Conservation (phyloP, 1,140 invertebrate genomes). For the Drosophila rufa region DNA sequence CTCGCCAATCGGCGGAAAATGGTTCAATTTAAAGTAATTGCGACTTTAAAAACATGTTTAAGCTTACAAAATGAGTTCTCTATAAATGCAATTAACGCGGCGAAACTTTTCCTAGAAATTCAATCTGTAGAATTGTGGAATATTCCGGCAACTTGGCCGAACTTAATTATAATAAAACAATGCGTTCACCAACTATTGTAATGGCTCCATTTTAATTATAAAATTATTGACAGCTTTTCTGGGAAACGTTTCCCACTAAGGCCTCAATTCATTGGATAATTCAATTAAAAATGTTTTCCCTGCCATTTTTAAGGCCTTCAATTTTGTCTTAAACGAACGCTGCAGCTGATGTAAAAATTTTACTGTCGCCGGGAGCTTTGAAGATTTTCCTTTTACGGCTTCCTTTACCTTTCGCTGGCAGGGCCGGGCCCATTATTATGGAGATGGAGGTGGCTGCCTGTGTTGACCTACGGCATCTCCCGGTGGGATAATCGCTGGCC, state of each 20-base stretch:
- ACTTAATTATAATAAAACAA: background rate
- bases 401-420: slow-evolving; percentile 7
- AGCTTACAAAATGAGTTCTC: no score
- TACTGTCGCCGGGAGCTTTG: slow-evolving; percentile 15
- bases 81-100: no score
- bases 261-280: background rate
- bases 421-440: background rate
- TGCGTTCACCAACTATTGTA: background rate
- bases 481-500: slow-evolving; percentile 31
- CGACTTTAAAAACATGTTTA: background rate
- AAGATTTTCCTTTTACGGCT: slow-evolving; percentile 31
- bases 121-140: no score
- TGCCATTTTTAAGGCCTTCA: background rate
- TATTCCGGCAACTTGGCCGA: background rate
- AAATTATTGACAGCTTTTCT: background rate
- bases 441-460: background rate
- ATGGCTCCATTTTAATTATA: background rate
- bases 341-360: slow-evolving; percentile 1
- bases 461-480: slow-evolving; percentile 32
- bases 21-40: slow-evolving; percentile 1
- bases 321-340: background rate
- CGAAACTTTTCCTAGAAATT: no score
- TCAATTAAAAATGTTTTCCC: background rate
- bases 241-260: background rate
- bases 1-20: background rate